Conservation (phyloP, 2,888 invertebrate genomes). For the Drosophila paramelanica region DNA sequence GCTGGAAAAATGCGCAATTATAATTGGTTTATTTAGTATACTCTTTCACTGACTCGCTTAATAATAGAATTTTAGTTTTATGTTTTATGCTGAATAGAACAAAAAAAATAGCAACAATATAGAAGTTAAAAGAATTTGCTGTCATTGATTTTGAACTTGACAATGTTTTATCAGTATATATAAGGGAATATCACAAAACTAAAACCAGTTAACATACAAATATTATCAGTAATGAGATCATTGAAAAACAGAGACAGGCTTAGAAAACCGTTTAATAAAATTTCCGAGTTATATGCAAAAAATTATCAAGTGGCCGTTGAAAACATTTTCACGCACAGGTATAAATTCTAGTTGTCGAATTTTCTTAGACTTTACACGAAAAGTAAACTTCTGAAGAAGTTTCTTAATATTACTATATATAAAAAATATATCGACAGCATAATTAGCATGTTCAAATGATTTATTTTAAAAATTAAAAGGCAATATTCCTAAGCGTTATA, state of each 20-base stretch:
- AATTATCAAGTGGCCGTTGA: slow-evolving; percentile 9
- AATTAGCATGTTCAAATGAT: not conserved
- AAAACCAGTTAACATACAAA: not conserved
- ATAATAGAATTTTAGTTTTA: no score
- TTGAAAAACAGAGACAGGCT: not conserved
- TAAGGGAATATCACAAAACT: not conserved
- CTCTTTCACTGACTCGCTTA: no score
- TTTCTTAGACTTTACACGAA: not conserved
- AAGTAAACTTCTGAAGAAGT: no score
- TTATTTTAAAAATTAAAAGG: not conserved
- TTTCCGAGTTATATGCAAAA: slow-evolving; percentile 22
- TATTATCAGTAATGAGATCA: not conserved
- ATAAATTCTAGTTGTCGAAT: not conserved
- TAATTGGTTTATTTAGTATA: no score
- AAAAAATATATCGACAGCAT: no score
- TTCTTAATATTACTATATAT: no score
- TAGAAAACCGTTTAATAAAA: slow-evolving; percentile 8
- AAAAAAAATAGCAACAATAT: no score
- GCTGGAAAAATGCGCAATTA: no score
- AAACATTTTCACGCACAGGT: slow-evolving; percentile 2
- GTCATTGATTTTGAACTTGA: not conserved
- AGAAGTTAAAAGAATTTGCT: not conserved
- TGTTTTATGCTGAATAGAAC: no score
- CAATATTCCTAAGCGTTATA: not conserved
- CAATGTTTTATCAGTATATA: not conserved